Conservation (phyloP, 2,113 vertebrate species). For the Nibea albiflora region DNA sequence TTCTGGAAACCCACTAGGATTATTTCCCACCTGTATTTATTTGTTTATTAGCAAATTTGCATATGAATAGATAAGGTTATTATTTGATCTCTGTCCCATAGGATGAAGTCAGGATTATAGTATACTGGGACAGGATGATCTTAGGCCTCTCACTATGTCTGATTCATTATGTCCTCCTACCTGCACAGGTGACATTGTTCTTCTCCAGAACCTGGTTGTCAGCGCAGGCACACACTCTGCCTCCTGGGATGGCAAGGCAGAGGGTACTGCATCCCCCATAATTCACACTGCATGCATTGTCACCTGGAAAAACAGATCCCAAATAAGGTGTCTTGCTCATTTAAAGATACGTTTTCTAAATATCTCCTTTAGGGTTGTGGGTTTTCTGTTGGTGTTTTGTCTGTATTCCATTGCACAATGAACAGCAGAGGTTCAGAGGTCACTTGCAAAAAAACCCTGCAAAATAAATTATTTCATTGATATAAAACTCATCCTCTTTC, state of each 20-base stretch:
- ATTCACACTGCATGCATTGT: conserved; percentile 95
- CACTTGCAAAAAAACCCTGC: neutral
- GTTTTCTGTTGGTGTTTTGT: conserved; percentile 45
- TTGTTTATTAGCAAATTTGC: conserved; percentile 58
- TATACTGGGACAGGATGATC: conserved; percentile 41
- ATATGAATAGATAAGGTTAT: conserved; percentile 41
- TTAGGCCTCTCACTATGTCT: conserved; percentile 51
- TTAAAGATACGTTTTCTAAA: conserved; percentile 62
- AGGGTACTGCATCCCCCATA: conserved; percentile 95
- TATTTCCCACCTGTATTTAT: conserved; percentile 45
- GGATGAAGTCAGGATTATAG: conserved; percentile 45
- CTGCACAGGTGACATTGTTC: conserved; percentile 93
- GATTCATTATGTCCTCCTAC: conserved; percentile 86
- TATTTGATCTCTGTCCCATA: conserved; percentile 56
- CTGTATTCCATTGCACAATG: conserved; percentile 15
- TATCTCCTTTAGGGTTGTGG: conserved; percentile 7
- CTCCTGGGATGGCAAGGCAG: conserved; percentile 94
- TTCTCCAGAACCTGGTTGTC: conserved; percentile 96
- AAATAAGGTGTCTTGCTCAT: conserved; percentile 64
- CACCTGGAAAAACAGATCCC: conserved; percentile 86
- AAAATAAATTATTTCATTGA: conserved; percentile 55
- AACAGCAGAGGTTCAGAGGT: conserved; percentile 24
- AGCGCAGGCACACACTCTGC: conserved; percentile 96
- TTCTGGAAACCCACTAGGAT: conserved; percentile 36
- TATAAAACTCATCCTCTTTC: conserved; percentile 56